Evolutionary conservation across 1,140 invertebrate species (phyloP).

Genomic region (Hypsibius dujardini): DNA sequence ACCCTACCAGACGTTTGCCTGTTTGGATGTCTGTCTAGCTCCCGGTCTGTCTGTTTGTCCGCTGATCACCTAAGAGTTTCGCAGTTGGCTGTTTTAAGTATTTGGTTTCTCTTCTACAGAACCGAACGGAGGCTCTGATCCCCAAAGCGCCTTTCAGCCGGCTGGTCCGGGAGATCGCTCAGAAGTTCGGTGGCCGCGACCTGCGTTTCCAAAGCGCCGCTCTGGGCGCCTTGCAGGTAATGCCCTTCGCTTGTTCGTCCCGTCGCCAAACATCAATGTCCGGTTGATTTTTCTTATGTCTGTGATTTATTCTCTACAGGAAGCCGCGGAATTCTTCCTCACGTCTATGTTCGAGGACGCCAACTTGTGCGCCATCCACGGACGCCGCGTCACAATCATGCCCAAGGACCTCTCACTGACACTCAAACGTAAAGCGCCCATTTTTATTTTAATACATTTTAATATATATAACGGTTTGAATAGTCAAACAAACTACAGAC

Average conservation of each 20-base stretch:
- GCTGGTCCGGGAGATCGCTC: slow-evolving; percentile 3
- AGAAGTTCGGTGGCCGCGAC: not conserved
- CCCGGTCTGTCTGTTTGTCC: too few relatives aligned
- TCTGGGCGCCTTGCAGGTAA: not conserved
- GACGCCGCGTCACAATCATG: slow-evolving; percentile 23
- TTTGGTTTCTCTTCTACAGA: not conserved
- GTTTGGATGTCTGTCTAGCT: too few relatives aligned
- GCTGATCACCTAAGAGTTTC: too few relatives aligned
- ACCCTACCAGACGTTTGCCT: too few relatives aligned
- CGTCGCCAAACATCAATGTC: too few relatives aligned
- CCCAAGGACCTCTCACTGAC: slow-evolving; percentile 24
- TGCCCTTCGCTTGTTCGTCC: too few relatives aligned
- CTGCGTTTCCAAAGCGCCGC: not conserved
- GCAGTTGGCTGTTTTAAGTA: too few relatives aligned
- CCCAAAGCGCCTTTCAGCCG: not conserved
- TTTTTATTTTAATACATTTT: too few relatives aligned
- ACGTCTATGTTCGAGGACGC: slow-evolving; percentile 22
- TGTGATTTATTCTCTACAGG: slow-evolving; percentile 7
- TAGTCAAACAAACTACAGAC: too few relatives aligned
- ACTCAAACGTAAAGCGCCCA: not conserved
- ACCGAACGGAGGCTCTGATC: not conserved
- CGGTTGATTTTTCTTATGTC: not conserved
- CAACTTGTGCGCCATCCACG: slow-evolving; percentile 23
- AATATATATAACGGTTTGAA: too few relatives aligned
- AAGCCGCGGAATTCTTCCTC: slow-evolving; percentile 21